Conservation (phyloP, 2,113 vertebrate species). For the Cinclus mexicanus region DNA sequence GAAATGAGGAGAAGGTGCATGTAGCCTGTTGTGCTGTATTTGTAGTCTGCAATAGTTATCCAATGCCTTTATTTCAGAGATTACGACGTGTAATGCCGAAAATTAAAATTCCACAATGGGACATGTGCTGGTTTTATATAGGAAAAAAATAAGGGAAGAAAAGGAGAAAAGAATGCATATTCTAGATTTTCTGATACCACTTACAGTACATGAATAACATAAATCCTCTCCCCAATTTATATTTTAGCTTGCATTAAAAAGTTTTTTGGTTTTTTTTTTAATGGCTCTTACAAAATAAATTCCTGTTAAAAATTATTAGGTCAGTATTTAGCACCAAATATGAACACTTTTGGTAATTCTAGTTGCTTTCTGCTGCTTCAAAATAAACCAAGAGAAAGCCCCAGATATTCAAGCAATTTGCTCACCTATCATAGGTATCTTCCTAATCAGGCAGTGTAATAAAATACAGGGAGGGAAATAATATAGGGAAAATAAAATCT, state of each 20-base stretch:
- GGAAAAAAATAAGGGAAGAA: neutral
- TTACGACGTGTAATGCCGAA: neutral
- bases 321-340: neutral
- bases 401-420: neutral
- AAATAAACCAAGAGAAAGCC: neutral
- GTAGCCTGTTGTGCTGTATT: neutral
- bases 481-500: neutral
- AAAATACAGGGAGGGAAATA: neutral
- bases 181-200: neutral
- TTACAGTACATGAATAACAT: neutral
- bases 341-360: neutral
- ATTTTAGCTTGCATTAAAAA: neutral
- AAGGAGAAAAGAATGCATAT: neutral
- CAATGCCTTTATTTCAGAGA: neutral
- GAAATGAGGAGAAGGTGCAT: neutral
- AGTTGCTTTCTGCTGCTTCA: neutral
- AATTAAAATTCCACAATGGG: neutral
- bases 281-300: neutral
- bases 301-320: neutral
- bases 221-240: neutral
- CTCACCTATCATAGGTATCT: neutral
- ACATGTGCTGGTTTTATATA: neutral
- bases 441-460: neutral
- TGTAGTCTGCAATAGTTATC: neutral
- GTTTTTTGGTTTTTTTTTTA: neutral